Conservation (phyloP, 1,140 invertebrate genomes). For the Aleiodes sp. region DNA sequence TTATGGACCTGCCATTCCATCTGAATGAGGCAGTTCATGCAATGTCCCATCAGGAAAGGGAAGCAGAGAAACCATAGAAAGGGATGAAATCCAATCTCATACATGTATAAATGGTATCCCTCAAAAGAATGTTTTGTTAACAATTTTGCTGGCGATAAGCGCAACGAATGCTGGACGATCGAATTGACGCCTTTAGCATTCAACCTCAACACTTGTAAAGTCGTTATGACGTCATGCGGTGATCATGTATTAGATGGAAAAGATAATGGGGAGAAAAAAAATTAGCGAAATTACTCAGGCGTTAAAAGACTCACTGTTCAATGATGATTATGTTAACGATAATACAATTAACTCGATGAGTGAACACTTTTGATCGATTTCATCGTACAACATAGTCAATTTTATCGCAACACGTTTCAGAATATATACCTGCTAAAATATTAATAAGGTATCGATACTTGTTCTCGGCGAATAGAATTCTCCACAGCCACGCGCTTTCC, state of each 20-base stretch:
- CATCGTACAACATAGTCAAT: conserved; percentile 2
- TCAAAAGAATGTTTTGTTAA: not conserved
- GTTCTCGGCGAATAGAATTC: not conserved
- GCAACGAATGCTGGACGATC: conserved; percentile 28
- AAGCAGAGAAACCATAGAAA: not conserved
- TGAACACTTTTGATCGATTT: conserved; percentile 19
- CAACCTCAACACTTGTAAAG: not conserved
- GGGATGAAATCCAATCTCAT: conserved; percentile 10
- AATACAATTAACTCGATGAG: conserved; percentile 20
- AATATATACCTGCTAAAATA: not conserved
- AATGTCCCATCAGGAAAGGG: not conserved
- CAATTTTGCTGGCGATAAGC: conserved; percentile 2
- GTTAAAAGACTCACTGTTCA: no score
- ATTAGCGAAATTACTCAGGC: no score
- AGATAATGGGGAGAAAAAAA: not conserved
- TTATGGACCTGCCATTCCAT: conserved; percentile 43
- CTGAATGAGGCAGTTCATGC: not conserved
- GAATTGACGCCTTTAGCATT: conserved; percentile 15
- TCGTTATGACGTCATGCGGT: not conserved
- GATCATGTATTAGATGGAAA: not conserved
- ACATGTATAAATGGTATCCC: not conserved
- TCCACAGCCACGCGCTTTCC: not conserved
- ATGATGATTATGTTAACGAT: conserved; percentile 13
- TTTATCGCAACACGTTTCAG: not conserved
- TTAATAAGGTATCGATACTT: conserved; percentile 1